phyloP scores from a whole-genome alignment of 2,113 vertebrate genomes.

The Mola mola region DNA sequence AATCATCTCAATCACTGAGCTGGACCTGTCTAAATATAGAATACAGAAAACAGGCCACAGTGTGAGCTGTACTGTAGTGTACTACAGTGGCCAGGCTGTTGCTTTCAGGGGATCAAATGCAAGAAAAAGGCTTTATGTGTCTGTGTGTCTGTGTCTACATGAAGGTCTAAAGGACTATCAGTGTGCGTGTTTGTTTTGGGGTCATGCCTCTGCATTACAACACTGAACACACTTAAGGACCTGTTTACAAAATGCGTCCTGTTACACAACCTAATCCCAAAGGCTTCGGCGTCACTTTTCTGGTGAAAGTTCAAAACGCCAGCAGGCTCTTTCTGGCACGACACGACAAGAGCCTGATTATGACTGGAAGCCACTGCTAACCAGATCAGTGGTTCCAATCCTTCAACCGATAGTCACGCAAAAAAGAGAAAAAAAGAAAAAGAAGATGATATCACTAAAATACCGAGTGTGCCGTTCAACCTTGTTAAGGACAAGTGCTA shows the following conservation, averaged over 20 bases:
- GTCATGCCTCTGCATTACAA: constrained; percentile 34
- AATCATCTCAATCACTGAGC: constrained; percentile 74
- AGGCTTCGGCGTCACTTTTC: constrained; percentile 35
- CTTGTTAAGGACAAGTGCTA: constrained; percentile 65
- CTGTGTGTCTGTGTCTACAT: constrained; percentile 17
- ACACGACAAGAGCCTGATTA: constrained; percentile 19
- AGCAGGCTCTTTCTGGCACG: constrained; percentile 33
- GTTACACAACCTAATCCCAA: constrained; percentile 73
- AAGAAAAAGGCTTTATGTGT: constrained; percentile 17
- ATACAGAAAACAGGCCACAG: constrained; percentile 52
- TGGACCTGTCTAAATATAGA: constrained; percentile 69
- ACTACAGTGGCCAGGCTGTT: constrained; percentile 51
- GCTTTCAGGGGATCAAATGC: constrained; percentile 43
- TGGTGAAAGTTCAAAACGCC: constrained; percentile 45
- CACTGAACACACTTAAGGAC: constrained; percentile 44
- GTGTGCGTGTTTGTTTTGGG: constrained; percentile 51
- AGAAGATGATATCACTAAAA: no score
- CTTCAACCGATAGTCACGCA: constrained; percentile 6
- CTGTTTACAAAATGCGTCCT: constrained; percentile 60
- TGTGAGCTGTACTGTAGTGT: constrained; percentile 43
- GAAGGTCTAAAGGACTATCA: constrained; percentile 19
- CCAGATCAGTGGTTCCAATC: constrained; percentile 2
- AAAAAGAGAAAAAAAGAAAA: constrained; percentile 15
- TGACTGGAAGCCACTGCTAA: neutral
- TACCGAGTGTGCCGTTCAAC: constrained; percentile 46